These are phyloP conservation scores for Eupleurogrammus muticus DNA, from an alignment of 2,797 vertebrate genomes.

Conservation along the genomic window DNA sequence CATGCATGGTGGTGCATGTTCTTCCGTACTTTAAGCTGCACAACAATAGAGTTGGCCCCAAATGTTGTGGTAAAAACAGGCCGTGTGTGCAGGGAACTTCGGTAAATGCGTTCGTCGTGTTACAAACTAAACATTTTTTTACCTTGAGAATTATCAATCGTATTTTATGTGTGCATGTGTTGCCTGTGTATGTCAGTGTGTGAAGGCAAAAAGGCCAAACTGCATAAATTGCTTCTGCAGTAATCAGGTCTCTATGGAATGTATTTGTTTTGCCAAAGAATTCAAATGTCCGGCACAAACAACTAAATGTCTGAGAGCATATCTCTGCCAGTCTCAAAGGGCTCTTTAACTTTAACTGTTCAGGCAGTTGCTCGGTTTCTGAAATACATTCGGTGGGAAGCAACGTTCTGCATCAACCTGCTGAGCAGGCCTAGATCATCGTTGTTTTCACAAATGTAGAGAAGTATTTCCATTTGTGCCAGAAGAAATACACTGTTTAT, in stretches of 20 bases:
- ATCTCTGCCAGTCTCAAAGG: neutral
- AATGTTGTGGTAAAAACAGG: constrained; percentile 11
- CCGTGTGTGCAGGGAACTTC: constrained; percentile 22
- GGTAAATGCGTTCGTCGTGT: constrained; percentile 8
- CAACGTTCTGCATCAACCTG: neutral
- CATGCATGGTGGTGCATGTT: constrained; percentile 39
- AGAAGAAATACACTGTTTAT: neutral
- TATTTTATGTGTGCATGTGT: neutral
- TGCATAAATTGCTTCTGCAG: constrained; percentile 27
- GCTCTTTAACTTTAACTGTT: constrained; percentile 1
- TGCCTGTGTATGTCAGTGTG: neutral
- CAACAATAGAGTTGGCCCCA: constrained; percentile 51
- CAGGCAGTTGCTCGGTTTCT: neutral
- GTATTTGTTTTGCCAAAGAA: constrained; percentile 32
- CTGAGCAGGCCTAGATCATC: neutral
- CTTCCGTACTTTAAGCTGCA: constrained; percentile 64
- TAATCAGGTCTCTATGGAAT: constrained; percentile 43
- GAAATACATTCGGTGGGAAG: constrained; percentile 19
- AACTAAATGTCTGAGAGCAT: constrained; percentile 26
- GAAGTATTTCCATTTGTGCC: neutral
- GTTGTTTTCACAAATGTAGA: neutral
- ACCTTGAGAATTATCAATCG: neutral
- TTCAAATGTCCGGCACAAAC: constrained; percentile 15
- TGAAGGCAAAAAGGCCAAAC: constrained; percentile 8
- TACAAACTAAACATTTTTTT: constrained; percentile 13